Conservation (phyloP, 2,888 invertebrate genomes). For the Mesoligia furuncula region DNA sequence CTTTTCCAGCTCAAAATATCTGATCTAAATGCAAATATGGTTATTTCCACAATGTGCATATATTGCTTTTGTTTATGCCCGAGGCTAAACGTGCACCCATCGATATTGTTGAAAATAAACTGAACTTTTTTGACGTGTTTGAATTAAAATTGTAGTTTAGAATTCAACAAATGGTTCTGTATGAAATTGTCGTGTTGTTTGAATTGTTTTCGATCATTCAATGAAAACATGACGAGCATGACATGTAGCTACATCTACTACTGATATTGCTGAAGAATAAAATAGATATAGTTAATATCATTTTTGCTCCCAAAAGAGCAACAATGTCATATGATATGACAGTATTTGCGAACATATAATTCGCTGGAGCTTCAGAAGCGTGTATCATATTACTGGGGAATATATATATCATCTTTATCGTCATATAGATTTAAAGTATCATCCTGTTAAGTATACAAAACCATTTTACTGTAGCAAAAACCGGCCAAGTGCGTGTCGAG, state of each 20-base stretch:
- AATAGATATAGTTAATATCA: neutral
- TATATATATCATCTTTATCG: conserved; percentile 22
- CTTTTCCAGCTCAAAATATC: conserved; percentile 79
- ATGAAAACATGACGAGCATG: neutral
- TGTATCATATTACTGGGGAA: conserved; percentile 3
- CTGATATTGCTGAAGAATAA: conserved; percentile 13
- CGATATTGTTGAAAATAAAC: conserved; percentile 50
- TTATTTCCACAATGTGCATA: conserved; percentile 74
- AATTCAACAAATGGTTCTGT: conserved; percentile 53
- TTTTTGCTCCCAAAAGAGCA: conserved; percentile 34
- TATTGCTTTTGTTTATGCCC: conserved; percentile 56
- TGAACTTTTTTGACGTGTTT: conserved; percentile 32
- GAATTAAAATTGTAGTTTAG: conserved; percentile 54
- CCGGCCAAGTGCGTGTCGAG: no score
- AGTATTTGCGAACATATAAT: conserved; percentile 40
- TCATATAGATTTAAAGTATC: conserved; percentile 17
- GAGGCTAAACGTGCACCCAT: conserved; percentile 36
- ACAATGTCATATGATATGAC: conserved; percentile 12
- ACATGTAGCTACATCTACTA: neutral
- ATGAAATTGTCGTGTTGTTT: conserved; percentile 35
- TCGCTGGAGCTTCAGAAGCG: conserved; percentile 17
- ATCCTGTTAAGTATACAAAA: neutral
- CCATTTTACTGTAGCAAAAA: conserved; percentile 20
- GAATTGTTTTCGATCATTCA: conserved; percentile 9
- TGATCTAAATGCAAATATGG: conserved; percentile 81